Evolutionary conservation across 2,113 vertebrate species (phyloP).

Genomic region (Neolamprologus cancellatus): DNA sequence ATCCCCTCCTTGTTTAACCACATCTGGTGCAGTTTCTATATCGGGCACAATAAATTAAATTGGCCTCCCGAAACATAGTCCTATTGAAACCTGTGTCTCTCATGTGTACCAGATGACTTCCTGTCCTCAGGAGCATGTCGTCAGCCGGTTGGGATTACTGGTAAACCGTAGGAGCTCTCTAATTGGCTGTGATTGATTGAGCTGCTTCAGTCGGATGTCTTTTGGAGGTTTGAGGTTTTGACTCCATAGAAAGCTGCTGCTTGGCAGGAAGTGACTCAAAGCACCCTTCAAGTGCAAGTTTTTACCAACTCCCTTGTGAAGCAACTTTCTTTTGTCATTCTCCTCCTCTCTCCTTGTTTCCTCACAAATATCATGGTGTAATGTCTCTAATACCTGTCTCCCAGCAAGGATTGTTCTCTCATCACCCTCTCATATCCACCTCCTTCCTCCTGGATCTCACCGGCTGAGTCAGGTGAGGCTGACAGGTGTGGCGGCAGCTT

Average conservation of each 20-base stretch:
- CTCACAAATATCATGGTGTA: not conserved
- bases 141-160: constrained; percentile 50
- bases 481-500: not conserved
- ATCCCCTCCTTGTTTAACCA: not conserved
- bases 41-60: not conserved
- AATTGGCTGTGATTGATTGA: constrained; percentile 62
- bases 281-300: not conserved
- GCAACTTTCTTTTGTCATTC: not conserved
- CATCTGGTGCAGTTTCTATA: not conserved
- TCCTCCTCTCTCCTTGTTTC: not conserved
- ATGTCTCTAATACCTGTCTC: not conserved
- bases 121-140: constrained; percentile 1
- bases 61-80: not conserved
- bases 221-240: constrained; percentile 31
- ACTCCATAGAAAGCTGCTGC: not conserved
- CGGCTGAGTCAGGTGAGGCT: not conserved
- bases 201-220: constrained; percentile 3
- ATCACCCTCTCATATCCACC: not conserved
- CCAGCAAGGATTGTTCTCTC: not conserved
- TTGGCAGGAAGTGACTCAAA: constrained; percentile 33
- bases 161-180: constrained; percentile 22
- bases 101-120: not conserved
- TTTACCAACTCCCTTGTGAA: not conserved
- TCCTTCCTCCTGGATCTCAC: not conserved
- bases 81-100: not conserved